Evolutionary conservation across 2,888 invertebrate genomes (phyloP).

Genomic region (Clusia tigrina): DNA sequence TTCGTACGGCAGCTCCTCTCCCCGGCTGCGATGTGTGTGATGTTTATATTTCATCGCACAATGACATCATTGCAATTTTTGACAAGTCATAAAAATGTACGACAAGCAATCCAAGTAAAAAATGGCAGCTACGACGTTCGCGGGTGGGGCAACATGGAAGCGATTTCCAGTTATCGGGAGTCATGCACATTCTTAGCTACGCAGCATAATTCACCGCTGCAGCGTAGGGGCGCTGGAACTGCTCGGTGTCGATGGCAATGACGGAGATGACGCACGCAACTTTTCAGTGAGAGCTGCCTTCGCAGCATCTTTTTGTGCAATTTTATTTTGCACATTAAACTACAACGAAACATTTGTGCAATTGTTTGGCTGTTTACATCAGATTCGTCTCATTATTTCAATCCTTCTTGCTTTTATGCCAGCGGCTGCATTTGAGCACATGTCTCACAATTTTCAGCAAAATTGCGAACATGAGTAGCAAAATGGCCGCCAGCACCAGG

Average conservation of each 20-base stretch:
- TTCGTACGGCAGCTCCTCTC: conserved; percentile 39
- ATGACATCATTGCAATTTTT: conserved; percentile 45
- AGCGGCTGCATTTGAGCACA: not conserved
- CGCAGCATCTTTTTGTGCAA: not conserved
- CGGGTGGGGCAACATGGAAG: not conserved
- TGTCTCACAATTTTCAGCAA: not conserved
- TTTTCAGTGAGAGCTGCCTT: not conserved
- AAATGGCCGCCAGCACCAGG: not conserved
- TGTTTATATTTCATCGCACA: conserved; percentile 56
- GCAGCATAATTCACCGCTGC: no score
- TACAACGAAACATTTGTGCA: not conserved
- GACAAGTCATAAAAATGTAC: conserved; percentile 49
- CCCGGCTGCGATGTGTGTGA: conserved; percentile 36
- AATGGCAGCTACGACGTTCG: not conserved
- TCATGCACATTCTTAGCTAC: not conserved
- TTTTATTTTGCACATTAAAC: not conserved
- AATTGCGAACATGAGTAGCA: not conserved
- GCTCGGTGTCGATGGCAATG: not conserved
- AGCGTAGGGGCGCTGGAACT: not conserved
- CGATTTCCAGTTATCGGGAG: not conserved
- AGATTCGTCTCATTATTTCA: not conserved
- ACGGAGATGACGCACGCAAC: not conserved
- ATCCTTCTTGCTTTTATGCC: not conserved
- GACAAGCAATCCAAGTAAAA: conserved; percentile 32
- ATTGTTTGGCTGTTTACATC: not conserved